Percentiles rank a stretch among this genome's conserved stretches.
Evolutionary conservation across 2,113 vertebrate species (phyloP).

Genomic region (Misgurnus anguillicaudatus): DNA sequence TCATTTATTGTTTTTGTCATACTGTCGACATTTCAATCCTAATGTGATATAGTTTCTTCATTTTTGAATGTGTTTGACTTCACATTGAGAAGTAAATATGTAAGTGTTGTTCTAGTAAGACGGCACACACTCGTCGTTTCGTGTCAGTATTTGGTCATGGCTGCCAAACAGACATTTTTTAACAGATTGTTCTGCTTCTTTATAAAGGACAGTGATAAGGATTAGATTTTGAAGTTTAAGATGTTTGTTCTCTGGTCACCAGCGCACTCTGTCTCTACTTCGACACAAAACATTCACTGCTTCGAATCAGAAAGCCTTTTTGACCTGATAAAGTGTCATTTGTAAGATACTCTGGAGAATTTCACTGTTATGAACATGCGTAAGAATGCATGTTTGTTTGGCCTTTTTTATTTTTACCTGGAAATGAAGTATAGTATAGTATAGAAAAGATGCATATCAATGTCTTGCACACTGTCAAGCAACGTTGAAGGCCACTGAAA

Average conservation of each 20-base stretch:
- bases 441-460: slow-evolving; percentile 30
- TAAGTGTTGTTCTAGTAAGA: slow-evolving; percentile 50
- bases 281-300: not conserved
- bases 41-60: slow-evolving; percentile 61
- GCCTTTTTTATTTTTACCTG: slow-evolving; percentile 10
- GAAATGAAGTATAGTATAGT: slow-evolving; percentile 44
- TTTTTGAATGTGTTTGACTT: slow-evolving; percentile 33
- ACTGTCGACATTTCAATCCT: slow-evolving; percentile 69
- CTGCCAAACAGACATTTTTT: slow-evolving; percentile 23
- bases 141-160: slow-evolving; percentile 51
- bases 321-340: slow-evolving; percentile 46
- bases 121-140: not conserved
- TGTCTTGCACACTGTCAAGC: slow-evolving; percentile 28
- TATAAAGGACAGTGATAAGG: slow-evolving; percentile 16
- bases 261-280: slow-evolving; percentile 17
- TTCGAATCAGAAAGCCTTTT: slow-evolving; percentile 22
- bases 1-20: slow-evolving; percentile 73
- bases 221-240: slow-evolving; percentile 1
- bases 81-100: slow-evolving; percentile 56
- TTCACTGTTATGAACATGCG: slow-evolving; percentile 27
- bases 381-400: slow-evolving; percentile 11
- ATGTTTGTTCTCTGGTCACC: slow-evolving; percentile 23
- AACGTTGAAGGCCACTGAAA: slow-evolving; percentile 33
- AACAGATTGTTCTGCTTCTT: slow-evolving; percentile 15
- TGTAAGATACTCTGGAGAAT: slow-evolving; percentile 19